These are phyloP conservation scores for Lobophora halterata DNA, from an alignment of 2,888 invertebrate species.

Conservation along the genomic window DNA sequence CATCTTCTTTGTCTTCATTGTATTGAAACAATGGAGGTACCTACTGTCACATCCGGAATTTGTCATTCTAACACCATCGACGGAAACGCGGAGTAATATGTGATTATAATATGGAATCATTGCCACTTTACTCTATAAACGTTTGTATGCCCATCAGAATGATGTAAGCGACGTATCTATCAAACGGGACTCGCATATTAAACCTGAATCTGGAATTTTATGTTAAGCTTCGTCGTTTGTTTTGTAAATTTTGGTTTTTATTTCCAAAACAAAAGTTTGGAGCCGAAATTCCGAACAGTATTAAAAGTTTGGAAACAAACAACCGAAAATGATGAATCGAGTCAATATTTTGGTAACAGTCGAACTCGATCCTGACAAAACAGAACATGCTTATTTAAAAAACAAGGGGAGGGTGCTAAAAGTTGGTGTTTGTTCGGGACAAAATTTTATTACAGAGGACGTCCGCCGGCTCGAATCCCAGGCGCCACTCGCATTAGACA, in stretches of 20 bases:
- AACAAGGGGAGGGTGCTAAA: constrained; percentile 67
- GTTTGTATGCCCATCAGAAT: constrained; percentile 58
- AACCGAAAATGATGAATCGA: constrained; percentile 35
- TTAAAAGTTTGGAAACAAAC: constrained; percentile 28
- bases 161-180: constrained; percentile 53
- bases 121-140: constrained; percentile 66
- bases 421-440: constrained; percentile 71
- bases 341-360: constrained; percentile 60
- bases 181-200: constrained; percentile 39
- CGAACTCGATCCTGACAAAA: constrained; percentile 58
- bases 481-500: constrained; percentile 76
- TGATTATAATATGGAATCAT: constrained; percentile 75
- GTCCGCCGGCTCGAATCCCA: constrained; percentile 62
- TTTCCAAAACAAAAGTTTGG: constrained; percentile 17
- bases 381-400: constrained; percentile 68
- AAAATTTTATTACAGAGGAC: constrained; percentile 66
- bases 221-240: constrained; percentile 19
- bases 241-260: constrained; percentile 13
- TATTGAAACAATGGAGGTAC: constrained; percentile 74
- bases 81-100: constrained; percentile 74
- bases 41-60: constrained; percentile 75
- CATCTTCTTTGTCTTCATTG: constrained; percentile 75
- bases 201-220: constrained; percentile 17
- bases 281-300: constrained; percentile 23
- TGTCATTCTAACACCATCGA: constrained; percentile 77